Evolutionary conservation across 2,888 invertebrate species (phyloP), one percentile per base, ranked within the genome.

Genomic region (Eristalis tenax): DNA sequence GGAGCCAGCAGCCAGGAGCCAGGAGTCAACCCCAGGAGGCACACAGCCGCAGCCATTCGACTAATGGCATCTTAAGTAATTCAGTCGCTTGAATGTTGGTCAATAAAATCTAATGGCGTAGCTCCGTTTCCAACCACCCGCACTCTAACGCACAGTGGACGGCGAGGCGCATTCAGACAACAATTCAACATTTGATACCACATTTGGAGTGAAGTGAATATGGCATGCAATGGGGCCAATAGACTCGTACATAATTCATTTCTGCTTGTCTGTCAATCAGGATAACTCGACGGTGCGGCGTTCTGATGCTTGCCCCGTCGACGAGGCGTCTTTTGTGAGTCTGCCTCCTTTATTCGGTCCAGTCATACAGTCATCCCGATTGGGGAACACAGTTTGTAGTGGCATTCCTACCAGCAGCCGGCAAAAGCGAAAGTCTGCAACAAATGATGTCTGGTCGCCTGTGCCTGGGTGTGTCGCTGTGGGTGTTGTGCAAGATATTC

Each of bases 21-120:
- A 10, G 32, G 32, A 32, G 32, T n/a, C 32, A 3, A 50, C 43
- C 6, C 50, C 15, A 40, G 26, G 18, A 26, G 35, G 28, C 50
- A 38, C 79, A 74, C 56, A 68, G 43, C 32, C n/a, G 18, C 68
- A 63, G 40, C 50, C 59, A 80, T 80, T 80, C 56, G 2, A 77
- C 77, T 86, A 86, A 86, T 86, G 85, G 82, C 77, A 77, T 82
- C 85, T 86, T 74, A 86, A 86, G 77, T 82, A 86, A 86, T 82
- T 74, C 85, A 78, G 82, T 83, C 63, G 83, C 69, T 74, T 6
- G 61, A 82, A 61, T 1, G 59, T 1, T 63, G 77, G 82, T 77
- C 74, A 82, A 83, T 78, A 74, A 82, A 76, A 75, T 50, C 38
- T 70, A 65, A 74, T 74, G 68, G 85, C 85, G 69, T 69, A 64